Percentiles rank a stretch among this genome's conserved stretches.
phyloP scores from a whole-genome alignment of 2,113 vertebrate genomes.

The Danionella cerebrum region DNA sequence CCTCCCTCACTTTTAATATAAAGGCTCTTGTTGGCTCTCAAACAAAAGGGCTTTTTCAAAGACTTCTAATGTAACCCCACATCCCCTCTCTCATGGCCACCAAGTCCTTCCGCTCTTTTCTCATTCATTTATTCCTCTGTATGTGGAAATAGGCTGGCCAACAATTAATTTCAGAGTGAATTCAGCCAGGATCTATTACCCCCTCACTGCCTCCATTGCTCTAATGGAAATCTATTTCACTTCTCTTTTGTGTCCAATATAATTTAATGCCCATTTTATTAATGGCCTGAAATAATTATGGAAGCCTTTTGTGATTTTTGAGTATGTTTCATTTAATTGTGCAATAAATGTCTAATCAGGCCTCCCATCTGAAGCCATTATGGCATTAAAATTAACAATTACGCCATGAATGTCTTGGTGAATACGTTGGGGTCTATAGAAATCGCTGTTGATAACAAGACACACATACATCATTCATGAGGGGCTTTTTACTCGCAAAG shows the following conservation, averaged over 20 bases:
- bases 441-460: slow-evolving; percentile 99
- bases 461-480: slow-evolving; percentile 99
- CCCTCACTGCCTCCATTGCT: slow-evolving; percentile 96
- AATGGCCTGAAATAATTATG: slow-evolving; percentile 99
- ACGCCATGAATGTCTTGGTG: slow-evolving; percentile 90
- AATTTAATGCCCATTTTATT: slow-evolving; percentile 99
- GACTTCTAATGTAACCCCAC: slow-evolving; percentile 80
- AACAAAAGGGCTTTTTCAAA: slow-evolving; percentile 96
- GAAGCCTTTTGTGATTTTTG: slow-evolving; percentile 99
- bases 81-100: slow-evolving; percentile 61
- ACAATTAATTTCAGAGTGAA: slow-evolving; percentile 99
- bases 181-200: slow-evolving; percentile 99
- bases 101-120: slow-evolving; percentile 79
- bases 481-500: slow-evolving; percentile 84
- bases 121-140: slow-evolving; percentile 96
- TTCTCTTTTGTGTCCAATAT: slow-evolving; percentile 99
- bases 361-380: slow-evolving; percentile 99
- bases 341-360: slow-evolving; percentile 99
- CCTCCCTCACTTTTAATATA: too few species aligned
- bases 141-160: slow-evolving; percentile 96
- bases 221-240: slow-evolving; percentile 99
- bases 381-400: slow-evolving; percentile 99
- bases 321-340: slow-evolving; percentile 99
- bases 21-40: slow-evolving; percentile 72
- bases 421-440: slow-evolving; percentile 98